These are phyloP conservation scores for Sebastes taczanowskii DNA, from an alignment of 2,797 vertebrate genomes.

Conservation along the genomic window DNA sequence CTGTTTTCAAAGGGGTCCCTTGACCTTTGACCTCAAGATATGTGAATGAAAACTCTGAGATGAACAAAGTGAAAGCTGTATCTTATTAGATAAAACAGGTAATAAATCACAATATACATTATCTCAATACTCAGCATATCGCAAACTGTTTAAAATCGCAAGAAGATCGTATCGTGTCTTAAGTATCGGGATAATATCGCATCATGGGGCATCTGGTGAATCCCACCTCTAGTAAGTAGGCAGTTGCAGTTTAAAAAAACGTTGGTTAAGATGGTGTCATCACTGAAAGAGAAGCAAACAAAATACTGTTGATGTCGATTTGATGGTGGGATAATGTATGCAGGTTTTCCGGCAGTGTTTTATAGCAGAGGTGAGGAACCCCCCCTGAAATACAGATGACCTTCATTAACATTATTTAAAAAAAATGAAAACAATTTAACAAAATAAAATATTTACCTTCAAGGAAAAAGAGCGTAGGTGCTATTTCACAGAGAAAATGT, in stretches of 20 bases:
- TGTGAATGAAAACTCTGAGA: no score
- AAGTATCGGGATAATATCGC: no score
- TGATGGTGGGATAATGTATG: not conserved
- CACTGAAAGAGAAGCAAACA: not conserved
- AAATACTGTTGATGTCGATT: not conserved
- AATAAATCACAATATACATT: no score
- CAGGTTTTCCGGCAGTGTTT: not conserved
- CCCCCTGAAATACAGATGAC: not conserved
- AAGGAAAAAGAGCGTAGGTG: not conserved
- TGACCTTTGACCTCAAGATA: no score
- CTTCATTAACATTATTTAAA: not conserved
- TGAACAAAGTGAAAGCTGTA: no score
- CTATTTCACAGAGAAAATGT: not conserved
- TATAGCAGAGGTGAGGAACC: not conserved
- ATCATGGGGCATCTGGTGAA: no score
- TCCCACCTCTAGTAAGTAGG: not conserved
- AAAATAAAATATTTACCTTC: not conserved
- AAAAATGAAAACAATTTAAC: no score
- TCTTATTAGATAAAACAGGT: no score
- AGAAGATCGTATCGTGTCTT: no score
- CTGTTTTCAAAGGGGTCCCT: no score
- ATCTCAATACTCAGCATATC: no score
- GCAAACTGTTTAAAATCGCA: no score
- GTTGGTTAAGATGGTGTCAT: not conserved
- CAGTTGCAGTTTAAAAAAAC: not conserved